Conservation (phyloP, 1,140 invertebrate genomes). For the Hermatobates lingyangjiaoensis region DNA sequence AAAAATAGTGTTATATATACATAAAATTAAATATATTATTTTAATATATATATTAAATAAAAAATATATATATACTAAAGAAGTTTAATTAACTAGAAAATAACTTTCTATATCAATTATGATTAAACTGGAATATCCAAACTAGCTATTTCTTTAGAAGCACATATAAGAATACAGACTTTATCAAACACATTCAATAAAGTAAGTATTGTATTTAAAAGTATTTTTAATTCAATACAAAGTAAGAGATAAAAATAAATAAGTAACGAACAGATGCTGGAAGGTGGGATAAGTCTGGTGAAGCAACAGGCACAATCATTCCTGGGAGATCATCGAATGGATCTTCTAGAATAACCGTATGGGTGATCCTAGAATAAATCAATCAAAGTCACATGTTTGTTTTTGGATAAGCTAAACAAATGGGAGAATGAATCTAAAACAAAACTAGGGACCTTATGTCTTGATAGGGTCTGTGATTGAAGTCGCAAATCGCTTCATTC, state of each 20-base stretch:
- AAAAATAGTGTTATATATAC: too few relatives aligned
- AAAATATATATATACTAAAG: too few relatives aligned
- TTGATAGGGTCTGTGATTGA: constrained; percentile 75
- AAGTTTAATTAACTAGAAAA: too few relatives aligned
- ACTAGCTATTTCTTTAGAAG: too few relatives aligned
- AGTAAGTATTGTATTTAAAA: too few relatives aligned
- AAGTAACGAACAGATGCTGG: constrained; percentile 34
- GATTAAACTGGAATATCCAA: too few relatives aligned
- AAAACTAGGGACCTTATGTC: constrained; percentile 73
- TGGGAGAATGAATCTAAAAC: not conserved
- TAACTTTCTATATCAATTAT: too few relatives aligned
- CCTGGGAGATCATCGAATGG: constrained; percentile 78
- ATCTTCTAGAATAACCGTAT: constrained; percentile 92
- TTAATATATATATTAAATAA: too few relatives aligned
- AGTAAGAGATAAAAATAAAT: not conserved
- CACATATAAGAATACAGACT: too few relatives aligned
- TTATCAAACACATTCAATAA: too few relatives aligned
- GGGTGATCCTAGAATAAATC: constrained; percentile 55
- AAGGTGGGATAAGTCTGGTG: constrained; percentile 69
- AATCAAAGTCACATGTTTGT: not conserved
- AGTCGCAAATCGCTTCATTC: constrained; percentile 89
- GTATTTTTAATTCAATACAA: too few relatives aligned
- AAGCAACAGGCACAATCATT: constrained; percentile 55
- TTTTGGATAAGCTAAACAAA: not conserved
- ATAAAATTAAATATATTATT: too few relatives aligned